These are phyloP conservation scores for Stictocephala bisonia DNA, from an alignment of 2,888 invertebrate species.

Conservation along the genomic window DNA sequence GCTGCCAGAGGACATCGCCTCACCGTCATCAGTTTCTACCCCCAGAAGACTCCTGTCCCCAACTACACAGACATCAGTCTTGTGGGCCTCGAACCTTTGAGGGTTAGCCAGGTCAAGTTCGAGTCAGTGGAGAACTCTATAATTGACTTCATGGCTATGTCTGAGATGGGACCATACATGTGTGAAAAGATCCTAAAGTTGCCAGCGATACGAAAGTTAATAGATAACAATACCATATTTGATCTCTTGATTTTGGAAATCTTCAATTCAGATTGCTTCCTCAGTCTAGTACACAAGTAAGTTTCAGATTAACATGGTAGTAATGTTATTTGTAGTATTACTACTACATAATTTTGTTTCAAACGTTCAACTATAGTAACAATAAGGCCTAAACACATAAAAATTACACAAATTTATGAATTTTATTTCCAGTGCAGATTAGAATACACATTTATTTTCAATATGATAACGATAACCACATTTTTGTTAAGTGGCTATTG, in stretches of 20 bases:
- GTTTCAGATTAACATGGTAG: too few species aligned
- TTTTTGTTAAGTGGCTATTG: too few species aligned
- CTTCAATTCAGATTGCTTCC: slow-evolving; percentile 60
- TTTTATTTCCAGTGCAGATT: too few species aligned
- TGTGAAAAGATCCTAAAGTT: slow-evolving; percentile 50
- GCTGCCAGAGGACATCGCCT: slow-evolving; percentile 61
- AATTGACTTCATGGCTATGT: slow-evolving; percentile 42
- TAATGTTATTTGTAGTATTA: too few species aligned
- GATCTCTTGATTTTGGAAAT: slow-evolving; percentile 60
- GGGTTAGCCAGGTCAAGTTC: slow-evolving; percentile 47
- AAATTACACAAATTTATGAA: too few species aligned
- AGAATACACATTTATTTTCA: too few species aligned
- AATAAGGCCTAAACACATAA: too few species aligned
- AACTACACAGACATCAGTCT: slow-evolving; percentile 60
- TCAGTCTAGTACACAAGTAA: slow-evolving; percentile 55
- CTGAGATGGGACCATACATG: slow-evolving; percentile 48
- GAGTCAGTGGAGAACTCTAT: slow-evolving; percentile 47
- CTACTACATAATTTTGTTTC: too few species aligned
- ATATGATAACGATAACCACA: too few species aligned
- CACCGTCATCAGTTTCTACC: slow-evolving; percentile 58
- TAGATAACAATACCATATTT: slow-evolving; percentile 47
- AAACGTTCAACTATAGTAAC: too few species aligned
- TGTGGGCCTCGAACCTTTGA: slow-evolving; percentile 52
- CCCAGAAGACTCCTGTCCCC: slow-evolving; percentile 52
- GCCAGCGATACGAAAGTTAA: slow-evolving; percentile 15